Percentiles rank a stretch among this genome's conserved stretches.
Evolutionary conservation across 2,113 vertebrate genomes (phyloP).

Genomic region (Gobius niger): DNA sequence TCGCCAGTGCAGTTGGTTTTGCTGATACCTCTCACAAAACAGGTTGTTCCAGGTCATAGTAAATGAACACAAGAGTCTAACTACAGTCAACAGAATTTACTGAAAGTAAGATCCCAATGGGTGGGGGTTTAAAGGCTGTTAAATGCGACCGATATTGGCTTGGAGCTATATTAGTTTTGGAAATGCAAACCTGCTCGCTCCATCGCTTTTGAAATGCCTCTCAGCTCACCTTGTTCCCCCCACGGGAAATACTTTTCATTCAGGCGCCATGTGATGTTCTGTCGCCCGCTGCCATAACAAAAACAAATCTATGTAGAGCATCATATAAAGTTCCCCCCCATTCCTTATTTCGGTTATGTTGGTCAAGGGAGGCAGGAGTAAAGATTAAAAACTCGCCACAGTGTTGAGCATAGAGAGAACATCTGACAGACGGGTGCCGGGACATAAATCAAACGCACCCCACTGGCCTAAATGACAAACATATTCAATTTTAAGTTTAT

Average conservation of each 20-base stretch:
- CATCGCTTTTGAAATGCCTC: constrained; percentile 63
- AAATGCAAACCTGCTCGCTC: constrained; percentile 57
- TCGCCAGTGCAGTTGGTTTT: no score
- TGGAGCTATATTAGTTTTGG: constrained; percentile 58
- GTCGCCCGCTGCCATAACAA: constrained; percentile 31
- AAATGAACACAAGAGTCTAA: constrained; percentile 24
- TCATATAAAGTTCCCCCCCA: constrained; percentile 5
- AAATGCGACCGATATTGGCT: constrained; percentile 31
- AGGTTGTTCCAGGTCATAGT: no score
- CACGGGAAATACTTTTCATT: constrained; percentile 59
- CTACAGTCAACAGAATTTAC: constrained; percentile 34
- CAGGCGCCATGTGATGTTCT: constrained; percentile 40
- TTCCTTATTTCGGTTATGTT: constrained; percentile 25
- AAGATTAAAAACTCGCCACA: constrained; percentile 46
- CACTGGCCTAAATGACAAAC: constrained; percentile 19
- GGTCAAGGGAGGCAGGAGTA: constrained; percentile 12
- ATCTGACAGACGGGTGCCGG: constrained; percentile 37
- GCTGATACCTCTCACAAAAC: no score
- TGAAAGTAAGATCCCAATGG: constrained; percentile 40
- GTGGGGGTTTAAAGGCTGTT: constrained; percentile 29
- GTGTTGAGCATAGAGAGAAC: constrained; percentile 29
- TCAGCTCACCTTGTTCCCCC: constrained; percentile 59
- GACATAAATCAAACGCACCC: constrained; percentile 38
- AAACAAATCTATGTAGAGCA: constrained; percentile 39
- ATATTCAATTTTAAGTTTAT: constrained; percentile 30